phyloP scores from a whole-genome alignment of 2,113 vertebrate genomes.

The Vombatus ursinus region DNA sequence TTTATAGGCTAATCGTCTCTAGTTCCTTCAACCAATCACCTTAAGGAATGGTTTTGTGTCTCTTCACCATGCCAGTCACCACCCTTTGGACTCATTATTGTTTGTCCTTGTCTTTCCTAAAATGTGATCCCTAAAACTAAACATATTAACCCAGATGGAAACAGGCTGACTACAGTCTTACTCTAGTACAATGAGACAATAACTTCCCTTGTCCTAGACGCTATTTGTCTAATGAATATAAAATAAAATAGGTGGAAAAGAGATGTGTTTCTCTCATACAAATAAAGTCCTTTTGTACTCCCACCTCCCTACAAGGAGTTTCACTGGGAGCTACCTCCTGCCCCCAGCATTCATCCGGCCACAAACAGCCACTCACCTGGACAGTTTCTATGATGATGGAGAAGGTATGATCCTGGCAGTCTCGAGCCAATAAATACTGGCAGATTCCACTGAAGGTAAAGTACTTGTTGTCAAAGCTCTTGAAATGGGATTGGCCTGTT shows the following conservation, averaged over 20 bases:
- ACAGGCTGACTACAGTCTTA: not conserved
- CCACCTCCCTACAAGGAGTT: not conserved
- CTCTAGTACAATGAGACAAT: not conserved
- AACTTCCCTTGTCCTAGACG: not conserved
- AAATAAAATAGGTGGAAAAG: not conserved
- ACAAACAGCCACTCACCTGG: constrained; percentile 86
- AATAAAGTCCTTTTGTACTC: not conserved
- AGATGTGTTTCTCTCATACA: not conserved
- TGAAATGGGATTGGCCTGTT: constrained; percentile 96
- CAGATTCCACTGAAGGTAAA: constrained; percentile 96
- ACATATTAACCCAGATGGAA: not conserved
- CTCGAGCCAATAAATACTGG: constrained; percentile 93
- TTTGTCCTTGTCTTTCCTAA: not conserved
- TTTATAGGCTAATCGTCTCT: not conserved
- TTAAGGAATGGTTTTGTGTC: not conserved
- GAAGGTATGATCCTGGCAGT: constrained; percentile 89
- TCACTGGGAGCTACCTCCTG: not conserved
- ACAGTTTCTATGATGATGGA: constrained; percentile 93
- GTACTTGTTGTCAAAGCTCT: constrained; percentile 95
- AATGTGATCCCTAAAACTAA: not conserved
- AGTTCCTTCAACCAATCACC: not conserved
- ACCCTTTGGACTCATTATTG: not conserved
- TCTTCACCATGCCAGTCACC: not conserved
- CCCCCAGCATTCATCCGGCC: accelerated
- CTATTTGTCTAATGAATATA: not conserved